A percentile compares a stretch with the other conserved stretches of the same genome.
These are phyloP conservation scores for Eriosoma lanigerum DNA, from an alignment of 1,140 invertebrate genomes.

Conservation along the genomic window DNA sequence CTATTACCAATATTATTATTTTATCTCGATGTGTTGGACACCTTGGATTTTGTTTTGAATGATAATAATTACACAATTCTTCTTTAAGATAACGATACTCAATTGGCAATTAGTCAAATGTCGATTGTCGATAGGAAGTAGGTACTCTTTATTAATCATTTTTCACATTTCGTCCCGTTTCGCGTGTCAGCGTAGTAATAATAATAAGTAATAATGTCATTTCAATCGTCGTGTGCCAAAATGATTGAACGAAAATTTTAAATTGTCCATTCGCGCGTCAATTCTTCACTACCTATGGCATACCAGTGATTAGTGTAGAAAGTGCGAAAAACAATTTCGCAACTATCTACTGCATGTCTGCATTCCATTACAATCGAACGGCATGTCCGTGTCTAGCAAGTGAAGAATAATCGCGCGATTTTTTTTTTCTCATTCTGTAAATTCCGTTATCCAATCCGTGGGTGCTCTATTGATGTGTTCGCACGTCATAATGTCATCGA, in stretches of 20 bases:
- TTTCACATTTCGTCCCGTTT: too few species aligned
- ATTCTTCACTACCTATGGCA: background rate
- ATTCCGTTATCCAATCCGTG: background rate
- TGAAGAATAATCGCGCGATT: background rate
- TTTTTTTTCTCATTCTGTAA: too few species aligned
- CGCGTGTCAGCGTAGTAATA: too few species aligned
- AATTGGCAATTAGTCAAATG: too few species aligned
- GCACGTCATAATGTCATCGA: slow-evolving; percentile 35
- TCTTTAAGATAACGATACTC: too few species aligned
- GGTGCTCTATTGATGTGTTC: background rate
- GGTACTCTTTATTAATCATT: too few species aligned
- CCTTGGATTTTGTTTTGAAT: too few species aligned
- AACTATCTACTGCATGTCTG: background rate
- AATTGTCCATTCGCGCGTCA: background rate
- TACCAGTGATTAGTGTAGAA: background rate
- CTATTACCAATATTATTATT: background rate
- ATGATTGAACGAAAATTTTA: too few species aligned
- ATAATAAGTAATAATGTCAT: background rate
- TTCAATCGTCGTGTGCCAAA: too few species aligned
- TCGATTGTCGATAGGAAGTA: too few species aligned
- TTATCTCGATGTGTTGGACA: background rate
- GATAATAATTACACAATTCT: too few species aligned
- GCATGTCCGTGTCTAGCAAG: background rate
- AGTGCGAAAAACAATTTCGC: background rate
- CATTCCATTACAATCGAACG: background rate